These are phyloP conservation scores for Tapirus terrestris DNA, from an alignment of 2,113 vertebrate species.

Conservation along the genomic window DNA sequence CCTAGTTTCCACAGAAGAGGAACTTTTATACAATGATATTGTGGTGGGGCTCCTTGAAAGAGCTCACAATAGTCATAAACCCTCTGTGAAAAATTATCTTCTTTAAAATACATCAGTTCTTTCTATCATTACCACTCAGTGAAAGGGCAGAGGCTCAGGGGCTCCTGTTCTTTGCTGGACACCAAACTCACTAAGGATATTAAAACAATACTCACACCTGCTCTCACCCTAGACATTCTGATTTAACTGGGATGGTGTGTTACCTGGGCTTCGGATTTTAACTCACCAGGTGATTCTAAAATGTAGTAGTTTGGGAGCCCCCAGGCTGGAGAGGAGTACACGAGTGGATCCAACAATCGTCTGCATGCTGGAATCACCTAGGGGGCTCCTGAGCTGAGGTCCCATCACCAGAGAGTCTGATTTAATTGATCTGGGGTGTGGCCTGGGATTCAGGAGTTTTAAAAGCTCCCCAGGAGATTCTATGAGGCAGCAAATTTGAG, in stretches of 20 bases:
- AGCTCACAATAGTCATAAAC: background rate
- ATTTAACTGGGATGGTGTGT: background rate
- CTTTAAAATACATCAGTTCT: background rate
- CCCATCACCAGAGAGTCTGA: background rate
- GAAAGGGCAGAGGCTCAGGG: background rate
- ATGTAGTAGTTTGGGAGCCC: no score
- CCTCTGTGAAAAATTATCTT: background rate
- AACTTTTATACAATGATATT: accelerated
- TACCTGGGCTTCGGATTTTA: background rate
- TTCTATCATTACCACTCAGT: background rate
- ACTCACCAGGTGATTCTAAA: background rate
- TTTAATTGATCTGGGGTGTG: no score
- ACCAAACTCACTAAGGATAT: accelerated
- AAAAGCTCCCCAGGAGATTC: background rate
- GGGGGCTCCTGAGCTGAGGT: background rate
- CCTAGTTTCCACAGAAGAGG: background rate
- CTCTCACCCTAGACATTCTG: accelerated
- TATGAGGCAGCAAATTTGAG: background rate
- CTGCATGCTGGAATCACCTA: accelerated
- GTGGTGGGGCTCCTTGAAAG: no score
- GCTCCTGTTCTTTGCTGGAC: accelerated
- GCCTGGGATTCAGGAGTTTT: background rate
- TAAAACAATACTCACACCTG: accelerated
- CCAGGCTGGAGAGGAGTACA: background rate
- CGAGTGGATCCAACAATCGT: accelerated